Percentiles rank a stretch among this genome's conserved stretches.
phyloP scores from a whole-genome alignment of 2,113 vertebrate species.

The Neolamprologus tretocephalus region DNA sequence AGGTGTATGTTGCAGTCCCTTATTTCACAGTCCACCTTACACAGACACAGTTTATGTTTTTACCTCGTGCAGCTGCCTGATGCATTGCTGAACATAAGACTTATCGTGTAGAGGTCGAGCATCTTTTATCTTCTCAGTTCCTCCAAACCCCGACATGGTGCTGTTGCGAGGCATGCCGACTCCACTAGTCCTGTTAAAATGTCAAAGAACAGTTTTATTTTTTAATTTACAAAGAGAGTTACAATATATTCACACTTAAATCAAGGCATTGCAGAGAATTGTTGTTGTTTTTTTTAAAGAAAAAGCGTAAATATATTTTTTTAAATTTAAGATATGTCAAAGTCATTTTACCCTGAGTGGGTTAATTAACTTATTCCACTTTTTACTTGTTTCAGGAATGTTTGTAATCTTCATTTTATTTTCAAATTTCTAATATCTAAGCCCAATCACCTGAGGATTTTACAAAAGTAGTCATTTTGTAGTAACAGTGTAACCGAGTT shows the following conservation, averaged over 20 bases:
- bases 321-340: not conserved
- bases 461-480: not conserved
- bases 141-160: slow-evolving; percentile 79
- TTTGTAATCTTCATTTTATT: not conserved
- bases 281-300: not conserved
- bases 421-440: not conserved
- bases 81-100: slow-evolving; percentile 87
- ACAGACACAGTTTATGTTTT: not conserved
- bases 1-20: not conserved
- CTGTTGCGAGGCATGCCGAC: slow-evolving; percentile 77
- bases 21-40: not conserved
- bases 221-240: not conserved
- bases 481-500: not conserved
- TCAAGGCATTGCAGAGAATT: not conserved
- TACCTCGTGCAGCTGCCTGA: slow-evolving; percentile 90
- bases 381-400: not conserved
- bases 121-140: slow-evolving; percentile 91
- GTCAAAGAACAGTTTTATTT: not conserved
- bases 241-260: not conserved
- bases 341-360: not conserved
- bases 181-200: slow-evolving; percentile 70
- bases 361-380: not conserved
- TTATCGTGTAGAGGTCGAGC: slow-evolving; percentile 91
- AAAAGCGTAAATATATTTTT: not conserved
- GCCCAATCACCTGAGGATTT: not conserved